Percentiles rank a stretch among this genome's conserved stretches.
These are phyloP conservation scores for Onychostruthus taczanowskii DNA, from an alignment of 2,113 vertebrate genomes.

Conservation along the genomic window DNA sequence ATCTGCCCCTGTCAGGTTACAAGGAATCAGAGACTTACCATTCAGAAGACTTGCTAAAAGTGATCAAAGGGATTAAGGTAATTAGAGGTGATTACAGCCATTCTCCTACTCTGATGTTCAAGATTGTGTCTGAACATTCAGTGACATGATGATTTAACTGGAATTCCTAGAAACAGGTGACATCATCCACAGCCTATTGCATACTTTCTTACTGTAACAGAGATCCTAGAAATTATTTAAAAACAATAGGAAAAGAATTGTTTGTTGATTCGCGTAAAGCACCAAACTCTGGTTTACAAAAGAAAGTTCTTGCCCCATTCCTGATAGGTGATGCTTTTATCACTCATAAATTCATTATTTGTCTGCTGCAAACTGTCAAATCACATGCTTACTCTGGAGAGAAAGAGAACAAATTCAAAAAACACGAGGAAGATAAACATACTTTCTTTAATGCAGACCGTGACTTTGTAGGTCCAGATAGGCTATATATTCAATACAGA, in stretches of 20 bases:
- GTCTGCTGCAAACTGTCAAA: background rate
- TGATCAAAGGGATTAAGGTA: background rate
- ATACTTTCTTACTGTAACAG: background rate
- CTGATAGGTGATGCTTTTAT: background rate
- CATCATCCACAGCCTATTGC: rapidly evolving
- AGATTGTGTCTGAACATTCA: background rate
- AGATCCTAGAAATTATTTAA: background rate
- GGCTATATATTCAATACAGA: background rate
- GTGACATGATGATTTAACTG: background rate
- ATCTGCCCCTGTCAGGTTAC: background rate
- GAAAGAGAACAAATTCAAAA: background rate
- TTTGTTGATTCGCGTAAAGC: background rate
- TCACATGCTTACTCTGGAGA: background rate
- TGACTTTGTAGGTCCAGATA: background rate
- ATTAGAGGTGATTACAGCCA: background rate
- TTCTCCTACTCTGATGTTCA: background rate
- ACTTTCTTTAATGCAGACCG: background rate
- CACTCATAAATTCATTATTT: background rate
- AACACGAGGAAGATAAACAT: background rate
- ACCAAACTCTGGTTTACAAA: background rate
- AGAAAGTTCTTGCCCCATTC: background rate
- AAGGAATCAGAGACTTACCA: background rate
- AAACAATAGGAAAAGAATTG: background rate
- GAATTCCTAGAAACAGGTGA: background rate
- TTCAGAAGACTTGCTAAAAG: background rate